Base-by-base conservation (phyloP, 2,113 vertebrate genomes). In the Onychostruthus taczanowskii region DNA sequence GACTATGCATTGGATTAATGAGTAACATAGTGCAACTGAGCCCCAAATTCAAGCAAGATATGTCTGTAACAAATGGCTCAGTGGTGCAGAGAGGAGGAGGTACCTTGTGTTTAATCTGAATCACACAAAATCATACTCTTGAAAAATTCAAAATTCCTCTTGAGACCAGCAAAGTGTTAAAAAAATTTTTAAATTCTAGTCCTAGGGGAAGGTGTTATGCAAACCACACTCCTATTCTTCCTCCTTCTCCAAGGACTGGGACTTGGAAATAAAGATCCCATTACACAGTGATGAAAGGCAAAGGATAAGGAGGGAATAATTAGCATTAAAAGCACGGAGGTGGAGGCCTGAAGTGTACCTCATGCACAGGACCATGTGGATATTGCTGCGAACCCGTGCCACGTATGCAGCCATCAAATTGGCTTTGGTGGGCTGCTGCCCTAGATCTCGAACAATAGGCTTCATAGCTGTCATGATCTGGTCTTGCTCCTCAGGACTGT, bases 341-440 rank as follows among this genome's bases (percentile, higher is more conserved):
- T 41, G 52, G 50, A 16, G 8, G 35, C 30, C 28, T 63, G 47
- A 35, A 39, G 37, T 16, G 9, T 95, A 99, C 99, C 99, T 99
- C 99, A 99, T 99, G 97, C 99, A 99, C 47, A 99, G 97, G 50
- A 99, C 99, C 90, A 98, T 95, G 87, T 99, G 99, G 95, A 99
- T 98, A 86, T 99, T 99, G 88, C 93, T 98, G 80, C 96, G 98
- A 58, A 99, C 98, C 8, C 98, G 98, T 55, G 98, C 97, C 7
- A 97, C 96, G 63, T 98, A 99, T 11, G 98, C 98, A 52, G 98
- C 98, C 98, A 99, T 98, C 80, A 99, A 96, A 88, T 99, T 99
- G 56, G 99, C 91, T 92, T 99, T 99, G 84, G 98, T 99, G 84
- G 98, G 98, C 93, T 98, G 98, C 96, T 98, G 98, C n/a, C 98